Evolutionary conservation across 2,113 vertebrate genomes (phyloP), one percentile per base, ranked within the genome.

Genomic region (Casuarius casuarius): DNA sequence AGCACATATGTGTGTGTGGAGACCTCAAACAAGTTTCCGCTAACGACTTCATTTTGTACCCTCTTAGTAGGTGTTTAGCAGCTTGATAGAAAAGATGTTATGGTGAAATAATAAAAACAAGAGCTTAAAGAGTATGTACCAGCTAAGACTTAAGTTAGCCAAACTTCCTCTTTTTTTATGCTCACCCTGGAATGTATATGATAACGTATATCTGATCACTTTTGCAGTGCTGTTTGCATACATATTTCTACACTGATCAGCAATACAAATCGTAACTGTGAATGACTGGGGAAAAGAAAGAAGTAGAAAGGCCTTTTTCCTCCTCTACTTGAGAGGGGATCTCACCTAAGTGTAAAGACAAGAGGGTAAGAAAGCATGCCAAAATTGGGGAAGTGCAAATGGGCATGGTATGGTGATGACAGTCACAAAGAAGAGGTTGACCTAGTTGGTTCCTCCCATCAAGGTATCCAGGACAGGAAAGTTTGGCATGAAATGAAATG

Each of bases 1-100:
- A 94, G 96, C 93, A 77, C 94, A 95, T 95, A 95, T 97, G 95
- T 94, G 96, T 67, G 26, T 42, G 44, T 73, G 46, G 68, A 97
- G 79, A 74, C 87, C 82, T 91, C 94, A 96, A 91, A 95, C 91
- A 96, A 94, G 82, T 92, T 93, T 86, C 87, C 87, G 95, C 71
- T 95, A 95, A 95, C 90, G 48, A 61, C 90, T 95, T 95, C 72
- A 87, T 92, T 96, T 95, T 94, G 63, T 92, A 91, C 54, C 78
- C 67, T 92, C 89, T 95, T 95, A 95, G 89, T 66, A 91, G 63
- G 63, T 92, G 78, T 95, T 95, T 90, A 93, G 78, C 91, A 94
- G 85, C 75, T 88, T 90, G 78, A 63, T 51, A 80, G 75, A 81
- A 83, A 89, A 77, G 46, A 80, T 86, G 59, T 13, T 66, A 42